A percentile compares a stretch with the other conserved stretches of the same genome.
Evolutionary conservation across 2,797 vertebrate species (phyloP).

Genomic region (Leptodactylus fallax): DNA sequence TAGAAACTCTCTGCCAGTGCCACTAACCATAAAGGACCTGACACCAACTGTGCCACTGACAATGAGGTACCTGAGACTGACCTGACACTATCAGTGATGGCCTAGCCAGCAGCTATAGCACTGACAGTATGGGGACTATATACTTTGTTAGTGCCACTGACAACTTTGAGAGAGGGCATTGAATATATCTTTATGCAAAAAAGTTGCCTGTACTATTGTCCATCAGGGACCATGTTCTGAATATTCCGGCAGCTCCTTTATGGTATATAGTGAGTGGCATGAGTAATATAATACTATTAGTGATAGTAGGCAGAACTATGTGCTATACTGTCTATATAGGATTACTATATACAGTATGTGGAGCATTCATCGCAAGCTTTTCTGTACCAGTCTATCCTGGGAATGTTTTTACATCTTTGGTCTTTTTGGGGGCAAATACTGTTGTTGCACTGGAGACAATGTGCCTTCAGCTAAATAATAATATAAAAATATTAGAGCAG

Average conservation of each 20-base stretch:
- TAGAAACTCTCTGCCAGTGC: too few species aligned
- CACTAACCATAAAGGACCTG: neutral
- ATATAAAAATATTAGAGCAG: neutral
- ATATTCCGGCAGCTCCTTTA: too few species aligned
- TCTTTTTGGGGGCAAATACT: neutral
- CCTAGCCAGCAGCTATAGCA: neutral
- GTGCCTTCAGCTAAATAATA: neutral
- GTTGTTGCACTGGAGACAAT: neutral
- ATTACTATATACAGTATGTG: too few species aligned
- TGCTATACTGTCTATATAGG: too few species aligned
- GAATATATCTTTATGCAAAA: neutral
- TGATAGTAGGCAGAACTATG: too few species aligned
- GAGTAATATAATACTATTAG: too few species aligned
- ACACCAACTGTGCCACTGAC: neutral
- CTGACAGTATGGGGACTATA: too few species aligned
- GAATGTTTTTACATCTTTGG: neutral
- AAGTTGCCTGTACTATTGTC: too few species aligned
- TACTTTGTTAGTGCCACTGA: neutral
- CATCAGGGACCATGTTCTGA: too few species aligned
- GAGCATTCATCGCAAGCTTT: too few species aligned
- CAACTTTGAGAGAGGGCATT: neutral
- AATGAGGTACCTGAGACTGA: neutral
- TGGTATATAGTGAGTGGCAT: neutral
- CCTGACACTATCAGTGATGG: neutral
- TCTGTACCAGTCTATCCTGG: too few species aligned